Evolutionary conservation across 2,113 vertebrate genomes (phyloP), one percentile per base, ranked within the genome.

Genomic region (Mobula hypostoma): DNA sequence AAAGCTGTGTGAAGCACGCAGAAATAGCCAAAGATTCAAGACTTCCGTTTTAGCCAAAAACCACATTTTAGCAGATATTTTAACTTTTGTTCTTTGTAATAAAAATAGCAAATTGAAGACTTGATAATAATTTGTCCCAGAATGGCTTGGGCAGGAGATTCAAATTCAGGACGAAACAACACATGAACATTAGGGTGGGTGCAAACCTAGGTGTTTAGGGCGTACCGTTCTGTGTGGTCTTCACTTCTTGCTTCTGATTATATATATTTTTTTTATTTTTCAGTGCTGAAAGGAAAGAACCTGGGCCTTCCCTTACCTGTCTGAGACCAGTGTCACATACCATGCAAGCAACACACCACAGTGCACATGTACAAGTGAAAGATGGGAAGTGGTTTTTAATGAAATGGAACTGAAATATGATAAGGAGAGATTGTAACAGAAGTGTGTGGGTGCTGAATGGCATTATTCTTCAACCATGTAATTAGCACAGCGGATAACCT

Each of bases 201-300:
- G 15, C 72, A 74, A 24, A 74, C 21, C 15, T 24, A 24, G 72
- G 17, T 74, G 19, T 74, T 21, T 74, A 74, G 17, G 72, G 8
- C 2, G 9, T 70, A 15, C 68, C 9, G 68, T 15, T 70, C 6
- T 70, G n/a, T n/a, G n/a, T n/a, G 32, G 15, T 29, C 66, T 94
- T 72, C 6, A 9, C 4, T 48, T 19, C 24, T 58, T 72, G 32
- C 68, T 74, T 9, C 24, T 40, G n/a, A 29, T 36, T 15, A 27
- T n/a, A 48, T 48, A 48, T 27, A 94, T 82, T 78, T 94, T 94
- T 92, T 94, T 56, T 94, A 94, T 74, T 82, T 94, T 92, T 7
- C 88, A 98, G 97, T 98, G 85, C 96, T 98, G 76, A 97, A 97
- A 95, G 97, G 97, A 94, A 98, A 97, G 96, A 97, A 97, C 95